Percentiles rank a stretch among this genome's conserved stretches.
These are phyloP conservation scores for Eretmochelys imbricata DNA, from an alignment of 2,113 vertebrate species.

Conservation along the genomic window DNA sequence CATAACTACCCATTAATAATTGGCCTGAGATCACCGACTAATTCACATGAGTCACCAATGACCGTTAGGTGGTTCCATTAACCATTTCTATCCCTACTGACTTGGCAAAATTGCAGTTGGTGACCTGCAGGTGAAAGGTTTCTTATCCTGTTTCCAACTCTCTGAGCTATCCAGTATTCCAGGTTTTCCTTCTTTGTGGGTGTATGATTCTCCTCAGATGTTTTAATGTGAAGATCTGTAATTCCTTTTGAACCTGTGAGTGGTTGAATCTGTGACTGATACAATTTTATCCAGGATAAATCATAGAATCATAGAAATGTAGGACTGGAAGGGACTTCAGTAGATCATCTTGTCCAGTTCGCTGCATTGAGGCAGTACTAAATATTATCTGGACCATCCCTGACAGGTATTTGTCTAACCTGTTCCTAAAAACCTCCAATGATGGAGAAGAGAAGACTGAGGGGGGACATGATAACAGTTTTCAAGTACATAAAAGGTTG, in stretches of 20 bases:
- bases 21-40: background rate
- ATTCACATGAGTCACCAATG: background rate
- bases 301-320: background rate
- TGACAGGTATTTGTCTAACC: background rate
- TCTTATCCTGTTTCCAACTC: background rate
- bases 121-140: background rate
- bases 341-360: background rate
- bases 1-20: background rate
- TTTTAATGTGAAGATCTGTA: background rate
- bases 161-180: accelerated
- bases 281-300: background rate
- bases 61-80: background rate
- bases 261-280: background rate
- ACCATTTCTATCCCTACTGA: background rate
- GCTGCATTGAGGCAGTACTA: background rate
- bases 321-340: background rate
- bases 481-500: background rate
- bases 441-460: no score
- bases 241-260: background rate
- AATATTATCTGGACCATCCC: background rate
- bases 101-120: background rate
- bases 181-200: background rate
- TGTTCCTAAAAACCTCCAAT: background rate
- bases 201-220: background rate
- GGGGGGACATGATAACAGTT: background rate